Evolutionary conservation across 2,113 vertebrate species (phyloP), one percentile per base, ranked within the genome.

Genomic region (Rhombomys opimus): DNA sequence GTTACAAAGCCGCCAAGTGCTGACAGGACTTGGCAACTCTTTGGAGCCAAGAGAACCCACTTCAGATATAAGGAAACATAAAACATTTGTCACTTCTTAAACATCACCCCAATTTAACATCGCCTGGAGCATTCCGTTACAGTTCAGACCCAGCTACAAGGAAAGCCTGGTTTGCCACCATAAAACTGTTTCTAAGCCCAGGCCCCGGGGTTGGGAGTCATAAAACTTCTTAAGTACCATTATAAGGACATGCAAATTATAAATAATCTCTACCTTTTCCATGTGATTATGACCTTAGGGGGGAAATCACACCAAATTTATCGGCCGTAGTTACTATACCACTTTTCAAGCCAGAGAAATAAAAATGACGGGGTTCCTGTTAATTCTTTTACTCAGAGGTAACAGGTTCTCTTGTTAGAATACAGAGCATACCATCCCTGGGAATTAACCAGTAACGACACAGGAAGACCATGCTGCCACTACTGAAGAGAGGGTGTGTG

Each of bases 61-160:
- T 95, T 97, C 90, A 59, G 90, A 97, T 72, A 97, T 84, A 87
- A 92, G 88, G 15, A 96, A 95, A 96, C 61, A 75, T 88, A 96
- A 96, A 95, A 81, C 90, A 96, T 91, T 98, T 98, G 97, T 95
- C 95, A 95, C 95, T 95, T 95, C 87, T 95, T 95, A 90, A 96
- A 95, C 96, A 92, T 93, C 88, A 89, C 88, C 97, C 94, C 96
- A 96, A 97, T 96, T 93, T 96, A 96, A 95, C 68, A 97, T 88
- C 0, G 76, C 94, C 97, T 95, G 27, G 50, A 93, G 93, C 93
- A 46, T 73, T 94, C 93, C 81, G 92, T 35, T 63, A 72, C 68
- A n/a, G 61, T 82, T 96, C 95, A 85, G 87, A 90, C 68, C 76
- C 70, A 68, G 80, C 84, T 50, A 81, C 46, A 73, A 95, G 76